Percentiles rank a stretch among this genome's conserved stretches.
Evolutionary conservation across 2,888 invertebrate species (phyloP).

Genomic region (Spatulosminthurus flaviceps): DNA sequence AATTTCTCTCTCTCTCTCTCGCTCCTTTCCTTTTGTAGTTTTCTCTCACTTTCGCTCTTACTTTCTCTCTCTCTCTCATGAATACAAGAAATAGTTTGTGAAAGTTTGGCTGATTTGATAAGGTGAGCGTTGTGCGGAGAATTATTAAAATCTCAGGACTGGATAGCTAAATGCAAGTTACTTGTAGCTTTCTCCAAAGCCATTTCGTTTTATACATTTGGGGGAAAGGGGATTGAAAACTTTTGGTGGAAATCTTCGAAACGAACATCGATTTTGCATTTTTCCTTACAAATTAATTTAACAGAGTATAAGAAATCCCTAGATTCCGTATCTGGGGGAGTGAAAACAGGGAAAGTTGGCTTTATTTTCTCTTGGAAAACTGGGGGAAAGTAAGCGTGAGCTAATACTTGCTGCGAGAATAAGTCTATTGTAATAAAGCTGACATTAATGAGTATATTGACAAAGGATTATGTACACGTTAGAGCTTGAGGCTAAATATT

Average conservation of each 20-base stretch:
- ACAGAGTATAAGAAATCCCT: no score
- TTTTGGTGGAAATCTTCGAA: background rate
- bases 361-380: no score
- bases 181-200: background rate
- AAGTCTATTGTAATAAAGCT: no score
- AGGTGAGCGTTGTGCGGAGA: slow-evolving; percentile 1
- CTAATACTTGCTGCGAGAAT: no score
- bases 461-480: no score
- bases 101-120: slow-evolving; percentile 21
- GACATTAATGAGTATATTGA: no score
- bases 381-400: no score
- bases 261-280: slow-evolving; percentile 8
- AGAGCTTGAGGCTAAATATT: no score
- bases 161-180: background rate
- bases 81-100: slow-evolving; percentile 16
- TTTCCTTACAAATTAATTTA: background rate
- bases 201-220: background rate
- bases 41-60: background rate
- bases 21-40: background rate
- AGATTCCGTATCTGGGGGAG: no score
- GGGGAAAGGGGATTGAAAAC: background rate
- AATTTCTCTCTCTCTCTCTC: background rate
- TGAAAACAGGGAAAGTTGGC: no score
- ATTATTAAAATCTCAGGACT: slow-evolving; percentile 12
- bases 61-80: background rate